Conservation (phyloP, 1,140 invertebrate species). For the Acromyrmex heyeri region DNA sequence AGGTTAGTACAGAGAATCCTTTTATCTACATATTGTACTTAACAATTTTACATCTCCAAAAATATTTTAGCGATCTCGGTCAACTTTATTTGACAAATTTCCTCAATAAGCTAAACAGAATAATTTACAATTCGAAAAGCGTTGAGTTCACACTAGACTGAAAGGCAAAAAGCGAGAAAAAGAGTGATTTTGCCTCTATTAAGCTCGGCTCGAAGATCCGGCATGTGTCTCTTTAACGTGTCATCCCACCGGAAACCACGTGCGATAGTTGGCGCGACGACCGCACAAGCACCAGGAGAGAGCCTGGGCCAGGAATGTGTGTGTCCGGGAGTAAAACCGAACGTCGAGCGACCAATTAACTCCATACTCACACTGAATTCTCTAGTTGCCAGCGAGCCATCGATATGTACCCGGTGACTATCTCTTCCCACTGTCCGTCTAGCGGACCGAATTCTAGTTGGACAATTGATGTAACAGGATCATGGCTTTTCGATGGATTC, state of each 20-base stretch:
- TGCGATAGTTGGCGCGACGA: constrained; percentile 66
- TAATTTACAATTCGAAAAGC: neutral
- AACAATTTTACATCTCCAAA: neutral
- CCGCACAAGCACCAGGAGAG: constrained; percentile 46
- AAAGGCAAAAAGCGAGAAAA: neutral
- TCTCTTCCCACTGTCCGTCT: constrained; percentile 27
- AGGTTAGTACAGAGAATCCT: too few species aligned
- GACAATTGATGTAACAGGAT: constrained; percentile 60
- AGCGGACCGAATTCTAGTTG: constrained; percentile 36
- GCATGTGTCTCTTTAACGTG: constrained; percentile 38
- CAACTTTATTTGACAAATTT: neutral
- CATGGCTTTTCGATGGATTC: constrained; percentile 57
- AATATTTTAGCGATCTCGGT: neutral
- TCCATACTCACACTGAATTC: constrained; percentile 42
- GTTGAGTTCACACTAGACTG: too few species aligned
- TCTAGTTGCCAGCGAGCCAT: constrained; percentile 36
- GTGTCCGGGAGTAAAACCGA: constrained; percentile 44
- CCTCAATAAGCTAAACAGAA: neutral
- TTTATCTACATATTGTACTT: neutral
- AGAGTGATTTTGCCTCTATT: neutral
- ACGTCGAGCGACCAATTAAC: constrained; percentile 69
- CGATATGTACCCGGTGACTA: constrained; percentile 42
- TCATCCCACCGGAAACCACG: constrained; percentile 62
- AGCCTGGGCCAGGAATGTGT: constrained; percentile 50
- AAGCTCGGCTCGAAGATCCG: neutral